Percentiles rank a stretch among this genome's conserved stretches.
Conservation (phyloP, 2,113 vertebrate genomes). For the Mesocricetus auratus region DNA sequence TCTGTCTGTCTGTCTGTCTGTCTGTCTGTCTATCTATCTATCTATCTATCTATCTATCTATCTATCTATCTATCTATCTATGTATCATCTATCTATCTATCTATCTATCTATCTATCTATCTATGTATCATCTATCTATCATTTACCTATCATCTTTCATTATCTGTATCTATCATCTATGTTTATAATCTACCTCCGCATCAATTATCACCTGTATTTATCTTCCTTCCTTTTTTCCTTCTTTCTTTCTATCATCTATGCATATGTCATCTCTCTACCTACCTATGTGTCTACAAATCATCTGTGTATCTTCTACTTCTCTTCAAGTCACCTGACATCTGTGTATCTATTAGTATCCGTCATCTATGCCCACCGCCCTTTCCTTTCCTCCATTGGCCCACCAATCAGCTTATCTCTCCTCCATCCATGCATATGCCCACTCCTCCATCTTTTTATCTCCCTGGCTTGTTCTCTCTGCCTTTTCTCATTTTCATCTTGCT, state of each 20-base stretch:
- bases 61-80: neutral
- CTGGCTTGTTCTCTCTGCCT: neutral
- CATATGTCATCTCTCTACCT: too few relatives aligned
- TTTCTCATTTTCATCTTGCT: constrained; percentile 29
- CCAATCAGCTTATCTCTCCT: neutral
- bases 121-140: neutral
- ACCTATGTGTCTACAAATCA: neutral
- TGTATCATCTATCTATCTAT: neutral
- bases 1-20: neutral
- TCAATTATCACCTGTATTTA: neutral
- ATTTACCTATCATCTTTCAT: neutral
- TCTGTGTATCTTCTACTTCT: neutral
- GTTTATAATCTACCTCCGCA: neutral
- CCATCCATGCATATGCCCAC: neutral
- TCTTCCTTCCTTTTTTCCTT: neutral
- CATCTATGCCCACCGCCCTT: neutral
- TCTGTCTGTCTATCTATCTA: neutral
- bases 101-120: neutral
- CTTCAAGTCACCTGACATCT: neutral
- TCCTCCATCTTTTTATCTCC: constrained; percentile 13
- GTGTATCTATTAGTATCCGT: neutral
- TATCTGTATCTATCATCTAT: neutral
- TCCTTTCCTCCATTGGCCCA: neutral
- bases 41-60: neutral
- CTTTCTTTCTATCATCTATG: neutral